These are phyloP conservation scores for Leucopsar rothschildi DNA, from an alignment of 2,113 vertebrate genomes.

Conservation along the genomic window DNA sequence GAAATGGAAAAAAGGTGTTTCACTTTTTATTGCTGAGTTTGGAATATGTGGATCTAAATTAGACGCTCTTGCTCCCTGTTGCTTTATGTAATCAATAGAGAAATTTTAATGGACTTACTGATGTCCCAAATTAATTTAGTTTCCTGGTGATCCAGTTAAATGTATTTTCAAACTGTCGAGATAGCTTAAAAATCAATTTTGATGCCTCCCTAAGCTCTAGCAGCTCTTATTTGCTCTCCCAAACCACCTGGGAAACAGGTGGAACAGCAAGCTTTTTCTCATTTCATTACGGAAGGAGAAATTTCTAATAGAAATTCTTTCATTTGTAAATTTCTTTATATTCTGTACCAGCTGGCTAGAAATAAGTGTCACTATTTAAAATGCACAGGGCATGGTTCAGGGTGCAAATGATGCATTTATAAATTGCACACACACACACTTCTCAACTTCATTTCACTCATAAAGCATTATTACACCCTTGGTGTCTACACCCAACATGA, in stretches of 20 bases:
- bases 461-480: rapidly evolving
- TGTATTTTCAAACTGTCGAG: neutral
- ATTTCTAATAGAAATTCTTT: neutral
- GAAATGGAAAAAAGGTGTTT: neutral
- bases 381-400: neutral
- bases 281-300: neutral
- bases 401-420: neutral
- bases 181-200: constrained; percentile 20
- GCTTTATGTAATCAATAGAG: neutral
- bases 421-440: neutral
- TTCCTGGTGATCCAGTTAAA: neutral
- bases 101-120: constrained; percentile 7
- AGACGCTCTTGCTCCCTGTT: neutral
- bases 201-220: neutral
- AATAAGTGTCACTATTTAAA: neutral
- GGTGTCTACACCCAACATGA: neutral
- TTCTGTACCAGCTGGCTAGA: neutral
- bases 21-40: constrained; percentile 6
- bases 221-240: neutral
- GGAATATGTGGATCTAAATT: neutral
- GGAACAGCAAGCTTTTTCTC: neutral
- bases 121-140: neutral
- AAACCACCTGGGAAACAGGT: neutral
- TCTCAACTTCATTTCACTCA: neutral
- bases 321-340: neutral